phyloP scores from a whole-genome alignment of 2,113 vertebrate species.

The Mixornis gularis region DNA sequence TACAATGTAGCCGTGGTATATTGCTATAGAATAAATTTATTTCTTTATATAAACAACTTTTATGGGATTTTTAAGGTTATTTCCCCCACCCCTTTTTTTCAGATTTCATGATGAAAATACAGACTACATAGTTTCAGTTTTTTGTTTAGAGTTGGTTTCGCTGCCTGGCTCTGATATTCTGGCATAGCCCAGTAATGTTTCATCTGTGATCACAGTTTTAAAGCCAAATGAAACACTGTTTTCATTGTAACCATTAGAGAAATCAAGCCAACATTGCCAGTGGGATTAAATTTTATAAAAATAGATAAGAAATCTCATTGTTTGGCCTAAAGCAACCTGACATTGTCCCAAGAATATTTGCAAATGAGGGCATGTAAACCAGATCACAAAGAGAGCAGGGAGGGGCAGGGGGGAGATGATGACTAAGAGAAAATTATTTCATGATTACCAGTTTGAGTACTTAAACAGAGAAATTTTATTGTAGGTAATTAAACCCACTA shows the following conservation, averaged over 20 bases:
- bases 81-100: rapidly evolving
- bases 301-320: constrained; percentile 32
- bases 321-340: constrained; percentile 20
- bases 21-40: background rate
- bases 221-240: constrained; percentile 46
- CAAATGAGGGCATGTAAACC: background rate
- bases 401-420: background rate
- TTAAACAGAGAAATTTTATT: background rate
- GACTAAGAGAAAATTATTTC: background rate
- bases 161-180: background rate
- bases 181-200: background rate
- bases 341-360: background rate
- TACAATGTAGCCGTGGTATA: background rate
- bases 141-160: background rate
- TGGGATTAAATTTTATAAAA: constrained; percentile 30
- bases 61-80: background rate
- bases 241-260: constrained; percentile 19
- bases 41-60: background rate
- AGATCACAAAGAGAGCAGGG: background rate
- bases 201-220: constrained; percentile 5
- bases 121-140: background rate
- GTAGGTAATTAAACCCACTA: background rate
- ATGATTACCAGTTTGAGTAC: background rate
- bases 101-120: background rate
- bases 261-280: constrained; percentile 29